These are phyloP conservation scores for Liopterus haemorrhoidalis DNA, from an alignment of 2,888 invertebrate genomes.

Conservation along the genomic window DNA sequence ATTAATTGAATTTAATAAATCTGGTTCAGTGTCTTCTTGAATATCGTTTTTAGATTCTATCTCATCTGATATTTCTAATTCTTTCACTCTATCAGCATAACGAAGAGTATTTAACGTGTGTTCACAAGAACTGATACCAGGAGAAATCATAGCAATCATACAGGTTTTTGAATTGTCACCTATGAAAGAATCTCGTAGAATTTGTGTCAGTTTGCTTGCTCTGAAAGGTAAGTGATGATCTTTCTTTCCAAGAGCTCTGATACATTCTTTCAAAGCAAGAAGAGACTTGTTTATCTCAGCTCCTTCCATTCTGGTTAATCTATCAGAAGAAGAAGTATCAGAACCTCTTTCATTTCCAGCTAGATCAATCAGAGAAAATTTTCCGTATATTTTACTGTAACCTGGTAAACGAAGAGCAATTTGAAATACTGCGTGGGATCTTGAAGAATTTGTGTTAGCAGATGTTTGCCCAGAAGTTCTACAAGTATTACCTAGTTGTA, in stretches of 20 bases:
- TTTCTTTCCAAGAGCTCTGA: constrained; percentile 83
- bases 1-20: constrained; percentile 37
- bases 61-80: constrained; percentile 72
- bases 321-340: constrained; percentile 86
- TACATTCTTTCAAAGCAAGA: constrained; percentile 90
- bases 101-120: constrained; percentile 91
- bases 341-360: constrained; percentile 94
- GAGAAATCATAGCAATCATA: constrained; percentile 98
- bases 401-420: too few relatives aligned
- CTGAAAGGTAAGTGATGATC: constrained; percentile 91
- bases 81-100: constrained; percentile 86
- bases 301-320: constrained; percentile 86
- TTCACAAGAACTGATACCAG: constrained; percentile 86
- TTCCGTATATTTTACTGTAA: constrained; percentile 70
- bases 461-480: constrained; percentile 93
- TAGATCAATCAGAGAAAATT: constrained; percentile 92
- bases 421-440: constrained; percentile 96
- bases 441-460: constrained; percentile 90
- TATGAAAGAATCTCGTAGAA: constrained; percentile 89
- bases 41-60: constrained; percentile 45
- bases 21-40: constrained; percentile 12
- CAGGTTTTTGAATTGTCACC: constrained; percentile 93
- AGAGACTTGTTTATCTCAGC: constrained; percentile 90
- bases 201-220: constrained; percentile 86
- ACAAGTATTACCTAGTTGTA: constrained; percentile 76